A percentile compares a stretch with the other conserved stretches of the same genome.
Evolutionary conservation across 2,888 invertebrate species (phyloP).

Genomic region (Sesia apiformis): DNA sequence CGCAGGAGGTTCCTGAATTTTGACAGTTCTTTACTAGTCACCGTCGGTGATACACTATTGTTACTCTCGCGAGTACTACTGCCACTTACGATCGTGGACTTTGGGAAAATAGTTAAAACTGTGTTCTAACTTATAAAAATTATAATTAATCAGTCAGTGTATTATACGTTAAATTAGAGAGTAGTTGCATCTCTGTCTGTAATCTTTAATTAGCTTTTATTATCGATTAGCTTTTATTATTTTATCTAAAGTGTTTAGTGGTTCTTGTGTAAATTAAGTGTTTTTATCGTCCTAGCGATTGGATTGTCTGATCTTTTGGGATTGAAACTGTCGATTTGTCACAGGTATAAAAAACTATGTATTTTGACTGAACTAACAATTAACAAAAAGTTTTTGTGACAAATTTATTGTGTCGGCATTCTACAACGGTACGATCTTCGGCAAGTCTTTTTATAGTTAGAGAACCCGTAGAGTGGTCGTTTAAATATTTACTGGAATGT

Average conservation of each 20-base stretch:
- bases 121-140: too few species aligned
- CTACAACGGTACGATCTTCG: constrained; percentile 30
- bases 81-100: constrained; percentile 2
- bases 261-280: neutral
- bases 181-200: neutral
- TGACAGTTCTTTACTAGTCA: constrained; percentile 46
- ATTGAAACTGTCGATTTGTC: neutral
- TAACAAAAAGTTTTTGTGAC: constrained; percentile 19
- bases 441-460: constrained; percentile 32
- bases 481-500: constrained; percentile 46
- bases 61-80: constrained; percentile 13
- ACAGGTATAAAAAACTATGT: constrained; percentile 17
- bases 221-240: neutral
- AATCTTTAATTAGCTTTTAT: neutral
- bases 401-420: constrained; percentile 27
- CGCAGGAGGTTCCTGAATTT: constrained; percentile 42
- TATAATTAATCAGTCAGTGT: neutral
- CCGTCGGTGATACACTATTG: constrained; percentile 10
- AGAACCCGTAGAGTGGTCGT: constrained; percentile 34
- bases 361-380: constrained; percentile 2
- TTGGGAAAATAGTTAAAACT: neutral
- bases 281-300: constrained; percentile 1
- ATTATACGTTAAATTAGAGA: neutral
- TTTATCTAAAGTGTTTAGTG: neutral
- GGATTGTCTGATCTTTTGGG: constrained; percentile 13